A percentile compares a stretch with the other conserved stretches of the same genome.
phyloP scores from a whole-genome alignment of 2,888 invertebrate species.

The Ectobius pallidus region DNA sequence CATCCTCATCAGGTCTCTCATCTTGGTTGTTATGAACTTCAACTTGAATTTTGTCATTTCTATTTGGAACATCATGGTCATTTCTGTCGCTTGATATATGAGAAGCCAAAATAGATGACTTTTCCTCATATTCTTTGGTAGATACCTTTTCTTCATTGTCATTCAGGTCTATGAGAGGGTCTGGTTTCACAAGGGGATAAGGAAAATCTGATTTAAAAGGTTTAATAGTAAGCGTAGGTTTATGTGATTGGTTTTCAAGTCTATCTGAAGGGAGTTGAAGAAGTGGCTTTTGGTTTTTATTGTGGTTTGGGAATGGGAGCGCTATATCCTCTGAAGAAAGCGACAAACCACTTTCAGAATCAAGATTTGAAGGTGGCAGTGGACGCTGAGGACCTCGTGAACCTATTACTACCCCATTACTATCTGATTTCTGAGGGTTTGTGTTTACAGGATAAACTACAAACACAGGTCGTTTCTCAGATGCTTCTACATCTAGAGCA shows the following conservation, averaged over 20 bases:
- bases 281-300: conserved; percentile 56
- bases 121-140: conserved; percentile 42
- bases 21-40: conserved; percentile 26
- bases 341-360: conserved; percentile 11
- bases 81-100: background rate
- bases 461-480: conserved; percentile 53
- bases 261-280: conserved; percentile 53
- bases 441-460: conserved; percentile 66
- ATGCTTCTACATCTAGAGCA: conserved; percentile 45
- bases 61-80: background rate
- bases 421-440: conserved; percentile 52
- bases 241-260: conserved; percentile 49
- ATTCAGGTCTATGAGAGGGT: conserved; percentile 51
- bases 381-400: conserved; percentile 60
- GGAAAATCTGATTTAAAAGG: conserved; percentile 66
- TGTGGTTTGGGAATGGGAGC: conserved; percentile 9
- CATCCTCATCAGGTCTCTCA: conserved; percentile 43
- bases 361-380: conserved; percentile 54
- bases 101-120: background rate
- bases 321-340: background rate
- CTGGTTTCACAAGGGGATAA: conserved; percentile 67
- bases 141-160: conserved; percentile 47
- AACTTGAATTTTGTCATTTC: conserved; percentile 18
- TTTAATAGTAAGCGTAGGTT: conserved; percentile 44
- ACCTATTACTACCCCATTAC: conserved; percentile 62